Conservation (phyloP, 92 coral and sea anemone species). For the Zoanthus solanderi region DNA sequence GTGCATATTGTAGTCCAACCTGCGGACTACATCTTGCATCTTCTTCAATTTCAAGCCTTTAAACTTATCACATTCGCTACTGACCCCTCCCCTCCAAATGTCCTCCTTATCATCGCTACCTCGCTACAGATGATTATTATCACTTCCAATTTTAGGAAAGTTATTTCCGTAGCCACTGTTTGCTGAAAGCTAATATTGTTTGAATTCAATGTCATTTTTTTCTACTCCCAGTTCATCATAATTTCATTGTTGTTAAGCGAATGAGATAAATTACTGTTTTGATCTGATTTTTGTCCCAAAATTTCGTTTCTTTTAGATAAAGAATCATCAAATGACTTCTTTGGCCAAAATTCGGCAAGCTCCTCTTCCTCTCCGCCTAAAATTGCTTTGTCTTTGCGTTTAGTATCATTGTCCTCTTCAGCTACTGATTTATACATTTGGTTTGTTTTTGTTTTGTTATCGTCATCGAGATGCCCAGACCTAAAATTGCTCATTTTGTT, state of each 20-base stretch:
- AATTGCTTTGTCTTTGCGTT: constrained; percentile 40
- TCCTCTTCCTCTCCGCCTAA: constrained; percentile 44
- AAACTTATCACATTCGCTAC: constrained; percentile 9
- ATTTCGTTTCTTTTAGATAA: constrained; percentile 42
- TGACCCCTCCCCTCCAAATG: neutral
- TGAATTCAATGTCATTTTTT: neutral
- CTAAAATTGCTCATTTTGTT: neutral
- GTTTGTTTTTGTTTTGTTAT: neutral
- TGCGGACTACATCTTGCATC: constrained; percentile 10
- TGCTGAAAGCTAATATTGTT: neutral
- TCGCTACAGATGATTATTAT: neutral
- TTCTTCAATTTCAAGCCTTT: neutral
- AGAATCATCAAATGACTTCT: neutral
- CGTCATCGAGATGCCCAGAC: neutral
- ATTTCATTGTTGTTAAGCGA: neutral
- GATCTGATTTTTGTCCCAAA: neutral
- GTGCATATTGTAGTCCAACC: constrained; percentile 3
- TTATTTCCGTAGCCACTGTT: neutral
- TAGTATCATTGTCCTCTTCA: neutral
- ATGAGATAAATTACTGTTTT: neutral
- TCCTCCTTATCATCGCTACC: neutral
- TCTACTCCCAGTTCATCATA: neutral
- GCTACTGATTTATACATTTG: neutral
- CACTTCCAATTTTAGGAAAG: neutral
- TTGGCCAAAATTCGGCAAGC: constrained; percentile 47